A percentile compares a stretch with the other conserved stretches of the same genome.
phyloP scores from a whole-genome alignment of 2,888 invertebrate species.

The Keiferia lycopersicella region DNA sequence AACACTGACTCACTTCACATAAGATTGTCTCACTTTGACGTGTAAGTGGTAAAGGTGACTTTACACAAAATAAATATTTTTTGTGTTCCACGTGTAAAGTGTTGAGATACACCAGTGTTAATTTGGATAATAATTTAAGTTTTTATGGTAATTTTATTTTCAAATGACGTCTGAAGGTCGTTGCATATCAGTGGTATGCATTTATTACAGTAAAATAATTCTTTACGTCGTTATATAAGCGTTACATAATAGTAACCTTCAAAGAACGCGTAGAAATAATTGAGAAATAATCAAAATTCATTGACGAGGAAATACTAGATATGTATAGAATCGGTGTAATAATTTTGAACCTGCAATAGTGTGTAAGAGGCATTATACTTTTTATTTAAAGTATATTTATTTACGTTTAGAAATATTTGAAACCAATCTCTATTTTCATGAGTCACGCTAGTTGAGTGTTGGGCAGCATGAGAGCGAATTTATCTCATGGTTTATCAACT shows the following conservation, averaged over 20 bases:
- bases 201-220: background rate
- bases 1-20: background rate
- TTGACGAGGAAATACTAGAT: background rate
- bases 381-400: background rate
- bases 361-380: background rate
- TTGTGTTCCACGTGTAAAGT: background rate
- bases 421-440: background rate
- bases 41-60: conserved; percentile 22
- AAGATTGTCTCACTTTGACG: conserved; percentile 4
- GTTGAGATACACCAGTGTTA: background rate
- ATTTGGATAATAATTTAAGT: background rate
- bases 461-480: background rate
- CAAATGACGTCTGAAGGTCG: background rate
- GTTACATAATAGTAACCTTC: background rate
- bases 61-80: background rate
- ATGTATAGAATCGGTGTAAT: background rate
- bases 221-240: no score
- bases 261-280: background rate
- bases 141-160: conserved; percentile 5
- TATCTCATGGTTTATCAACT: background rate
- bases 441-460: background rate
- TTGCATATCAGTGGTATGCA: conserved; percentile 2
- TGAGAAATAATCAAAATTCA: background rate
- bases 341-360: background rate
- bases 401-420: background rate